Evolutionary conservation across 2,113 vertebrate genomes (phyloP).

Genomic region (Limanda limanda): DNA sequence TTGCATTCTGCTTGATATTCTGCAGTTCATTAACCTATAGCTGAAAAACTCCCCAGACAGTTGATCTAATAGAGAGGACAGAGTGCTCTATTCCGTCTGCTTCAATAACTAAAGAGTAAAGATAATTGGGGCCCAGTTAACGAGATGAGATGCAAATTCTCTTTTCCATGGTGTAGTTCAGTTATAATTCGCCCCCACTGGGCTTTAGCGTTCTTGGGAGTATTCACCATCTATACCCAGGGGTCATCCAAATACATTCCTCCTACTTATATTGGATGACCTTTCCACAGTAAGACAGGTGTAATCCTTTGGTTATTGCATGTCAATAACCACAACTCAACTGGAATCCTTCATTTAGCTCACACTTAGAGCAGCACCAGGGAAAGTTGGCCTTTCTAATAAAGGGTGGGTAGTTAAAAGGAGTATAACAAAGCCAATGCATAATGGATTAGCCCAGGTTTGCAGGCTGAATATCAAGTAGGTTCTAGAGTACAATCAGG

Average conservation of each 20-base stretch:
- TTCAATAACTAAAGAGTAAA: slow-evolving; percentile 78
- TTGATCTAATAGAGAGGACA: slow-evolving; percentile 79
- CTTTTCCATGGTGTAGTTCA: slow-evolving; percentile 70
- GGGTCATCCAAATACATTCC: slow-evolving; percentile 59
- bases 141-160: slow-evolving; percentile 73
- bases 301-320: slow-evolving; percentile 73
- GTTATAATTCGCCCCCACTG: slow-evolving; percentile 79
- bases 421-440: slow-evolving; percentile 61
- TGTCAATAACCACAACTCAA: slow-evolving; percentile 72
- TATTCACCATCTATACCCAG: slow-evolving; percentile 53
- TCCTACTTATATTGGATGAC: slow-evolving; percentile 61
- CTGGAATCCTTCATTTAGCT: slow-evolving; percentile 69
- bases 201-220: slow-evolving; percentile 65
- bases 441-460: slow-evolving; percentile 75
- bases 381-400: slow-evolving; percentile 68
- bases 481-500: slow-evolving; percentile 40
- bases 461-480: slow-evolving; percentile 72
- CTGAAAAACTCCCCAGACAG: slow-evolving; percentile 79
- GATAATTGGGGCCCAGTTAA: slow-evolving; percentile 81
- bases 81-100: slow-evolving; percentile 64
- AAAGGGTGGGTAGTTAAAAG: slow-evolving; percentile 55
- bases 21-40: slow-evolving; percentile 83
- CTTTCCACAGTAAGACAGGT: slow-evolving; percentile 67
- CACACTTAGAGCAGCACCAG: slow-evolving; percentile 46
- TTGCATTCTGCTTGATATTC: slow-evolving; percentile 73